A percentile compares a stretch with the other conserved stretches of the same genome.
Conservation (phyloP, 2,113 vertebrate species). For the Alaudala cheleensis region DNA sequence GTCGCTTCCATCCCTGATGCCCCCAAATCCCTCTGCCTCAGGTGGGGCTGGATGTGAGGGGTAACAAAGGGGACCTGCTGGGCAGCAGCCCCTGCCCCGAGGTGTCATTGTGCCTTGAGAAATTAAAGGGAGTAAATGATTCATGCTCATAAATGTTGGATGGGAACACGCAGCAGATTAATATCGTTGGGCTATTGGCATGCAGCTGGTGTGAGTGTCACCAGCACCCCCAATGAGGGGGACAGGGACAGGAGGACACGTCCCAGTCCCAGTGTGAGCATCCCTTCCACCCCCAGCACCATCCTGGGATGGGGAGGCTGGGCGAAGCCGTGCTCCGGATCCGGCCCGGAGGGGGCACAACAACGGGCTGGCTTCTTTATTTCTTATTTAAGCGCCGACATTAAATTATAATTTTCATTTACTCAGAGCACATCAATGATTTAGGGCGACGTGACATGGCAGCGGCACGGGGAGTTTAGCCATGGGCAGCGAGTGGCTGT, state of each 20-base stretch:
- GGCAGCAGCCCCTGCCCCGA: background rate
- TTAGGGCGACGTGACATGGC: background rate
- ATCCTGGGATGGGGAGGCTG: background rate
- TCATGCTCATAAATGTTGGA: slow-evolving; percentile 26
- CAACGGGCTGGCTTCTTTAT: slow-evolving; percentile 23
- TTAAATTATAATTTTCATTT: slow-evolving; percentile 72
- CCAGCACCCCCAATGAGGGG: background rate
- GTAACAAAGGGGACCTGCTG: background rate
- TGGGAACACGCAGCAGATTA: background rate
- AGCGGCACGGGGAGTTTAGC: background rate
- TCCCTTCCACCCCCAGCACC: background rate
- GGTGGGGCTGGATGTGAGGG: background rate
- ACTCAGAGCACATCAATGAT: slow-evolving; percentile 63
- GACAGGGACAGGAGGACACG: background rate
- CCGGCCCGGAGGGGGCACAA: background rate
- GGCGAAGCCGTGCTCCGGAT: background rate
- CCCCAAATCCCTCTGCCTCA: rapidly evolving
- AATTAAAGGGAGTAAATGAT: slow-evolving; percentile 19
- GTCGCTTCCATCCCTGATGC: background rate
- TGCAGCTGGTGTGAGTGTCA: rapidly evolving
- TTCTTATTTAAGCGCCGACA: slow-evolving; percentile 61
- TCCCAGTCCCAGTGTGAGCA: rapidly evolving
- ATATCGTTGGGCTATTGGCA: background rate
- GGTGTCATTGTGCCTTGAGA: background rate
- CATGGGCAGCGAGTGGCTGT: background rate